A percentile compares a stretch with the other conserved stretches of the same genome.
Evolutionary conservation across 35 echinoderm and acorn worm species (phyloP).

Genomic region (Stichopus chloronotus): DNA sequence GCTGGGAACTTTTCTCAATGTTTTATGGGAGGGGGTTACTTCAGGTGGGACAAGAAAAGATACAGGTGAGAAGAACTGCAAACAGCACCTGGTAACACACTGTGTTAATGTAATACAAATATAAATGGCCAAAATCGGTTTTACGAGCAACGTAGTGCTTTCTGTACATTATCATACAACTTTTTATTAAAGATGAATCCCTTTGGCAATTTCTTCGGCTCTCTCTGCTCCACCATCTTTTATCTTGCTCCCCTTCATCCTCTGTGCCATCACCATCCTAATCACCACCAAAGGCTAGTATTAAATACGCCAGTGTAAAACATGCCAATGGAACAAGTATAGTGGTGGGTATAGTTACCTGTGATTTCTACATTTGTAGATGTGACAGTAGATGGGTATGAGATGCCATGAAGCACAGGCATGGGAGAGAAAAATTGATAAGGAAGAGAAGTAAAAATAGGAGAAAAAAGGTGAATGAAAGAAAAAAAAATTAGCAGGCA

Average conservation of each 20-base stretch:
- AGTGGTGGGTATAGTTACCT: slow-evolving; percentile 21
- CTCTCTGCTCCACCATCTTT: neutral
- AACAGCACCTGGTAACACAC: no score
- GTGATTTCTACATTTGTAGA: slow-evolving; percentile 33
- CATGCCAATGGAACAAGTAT: no score
- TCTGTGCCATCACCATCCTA: neutral
- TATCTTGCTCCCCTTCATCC: neutral
- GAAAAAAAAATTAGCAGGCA: neutral
- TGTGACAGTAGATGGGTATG: neutral
- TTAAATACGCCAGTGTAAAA: neutral
- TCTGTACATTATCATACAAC: no score
- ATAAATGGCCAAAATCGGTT: no score
- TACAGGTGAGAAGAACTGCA: no score
- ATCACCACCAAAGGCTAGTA: neutral
- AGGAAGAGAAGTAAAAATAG: neutral
- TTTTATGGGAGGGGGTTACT: no score
- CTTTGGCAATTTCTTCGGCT: neutral
- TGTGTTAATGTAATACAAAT: no score
- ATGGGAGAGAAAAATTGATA: neutral
- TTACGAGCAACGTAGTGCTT: no score
- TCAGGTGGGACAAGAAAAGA: no score
- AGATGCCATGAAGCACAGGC: neutral
- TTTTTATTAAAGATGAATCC: no score
- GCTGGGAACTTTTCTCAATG: no score
- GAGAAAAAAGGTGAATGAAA: neutral